A percentile compares a stretch with the other conserved stretches of the same genome.
Conservation (phyloP, 2,113 vertebrate species). For the Pollimyrus isidori region DNA sequence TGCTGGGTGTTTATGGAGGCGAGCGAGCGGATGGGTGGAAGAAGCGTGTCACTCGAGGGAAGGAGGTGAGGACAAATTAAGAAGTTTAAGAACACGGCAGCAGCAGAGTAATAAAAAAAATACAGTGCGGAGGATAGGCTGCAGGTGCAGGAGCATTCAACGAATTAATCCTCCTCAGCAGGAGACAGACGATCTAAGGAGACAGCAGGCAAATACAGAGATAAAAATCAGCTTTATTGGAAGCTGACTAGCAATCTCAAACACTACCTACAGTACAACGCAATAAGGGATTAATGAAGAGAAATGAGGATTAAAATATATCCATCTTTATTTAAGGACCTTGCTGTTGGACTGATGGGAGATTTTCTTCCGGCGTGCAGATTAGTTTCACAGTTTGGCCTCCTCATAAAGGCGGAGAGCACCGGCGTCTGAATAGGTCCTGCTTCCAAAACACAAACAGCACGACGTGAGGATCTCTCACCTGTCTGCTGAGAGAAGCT, state of each 20-base stretch:
- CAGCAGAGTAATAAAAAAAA: constrained; percentile 1
- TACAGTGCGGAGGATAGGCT: background rate
- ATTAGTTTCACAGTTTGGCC: constrained; percentile 7
- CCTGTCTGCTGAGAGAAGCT: background rate
- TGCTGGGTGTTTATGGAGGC: background rate
- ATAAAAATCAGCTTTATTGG: constrained; percentile 12
- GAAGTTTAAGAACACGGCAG: background rate
- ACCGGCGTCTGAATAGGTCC: background rate
- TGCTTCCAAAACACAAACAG: background rate
- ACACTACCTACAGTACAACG: constrained; percentile 3
- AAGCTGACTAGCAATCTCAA: constrained; percentile 6
- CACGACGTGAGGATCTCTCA: background rate
- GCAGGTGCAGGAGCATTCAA: background rate
- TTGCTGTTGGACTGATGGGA: background rate
- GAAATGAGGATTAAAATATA: constrained; percentile 15
- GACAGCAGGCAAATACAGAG: background rate
- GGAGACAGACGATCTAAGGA: background rate
- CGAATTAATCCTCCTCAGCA: background rate
- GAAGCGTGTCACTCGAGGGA: background rate
- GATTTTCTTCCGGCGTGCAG: background rate
- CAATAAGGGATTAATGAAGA: constrained; percentile 9
- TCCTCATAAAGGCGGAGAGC: background rate
- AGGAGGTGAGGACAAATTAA: background rate
- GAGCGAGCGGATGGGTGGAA: background rate
- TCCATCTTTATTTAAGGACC: constrained; percentile 7